Conservation (phyloP, 2,797 vertebrate species). For the Falco cherrug region DNA sequence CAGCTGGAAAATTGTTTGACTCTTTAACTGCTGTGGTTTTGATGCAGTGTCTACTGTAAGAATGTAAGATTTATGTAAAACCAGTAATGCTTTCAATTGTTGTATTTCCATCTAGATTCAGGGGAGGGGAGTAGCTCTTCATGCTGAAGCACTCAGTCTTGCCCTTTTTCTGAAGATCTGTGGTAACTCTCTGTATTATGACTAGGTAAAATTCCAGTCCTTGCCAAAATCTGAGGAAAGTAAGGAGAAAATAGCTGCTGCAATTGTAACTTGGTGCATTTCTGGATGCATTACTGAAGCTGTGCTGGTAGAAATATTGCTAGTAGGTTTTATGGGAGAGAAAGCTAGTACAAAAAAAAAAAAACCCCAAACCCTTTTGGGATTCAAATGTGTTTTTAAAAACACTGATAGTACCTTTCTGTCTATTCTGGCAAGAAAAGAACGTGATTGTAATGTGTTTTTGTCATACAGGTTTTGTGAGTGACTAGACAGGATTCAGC, state of each 20-base stretch:
- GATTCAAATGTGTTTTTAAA: constrained; percentile 3
- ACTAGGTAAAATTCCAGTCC: neutral
- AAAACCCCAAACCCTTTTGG: neutral
- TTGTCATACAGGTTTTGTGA: neutral
- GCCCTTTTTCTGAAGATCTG: neutral
- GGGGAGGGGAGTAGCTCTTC: neutral
- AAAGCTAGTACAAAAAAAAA: neutral
- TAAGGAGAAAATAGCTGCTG: neutral
- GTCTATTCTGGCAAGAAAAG: neutral
- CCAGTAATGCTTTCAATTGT: neutral
- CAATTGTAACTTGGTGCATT: neutral
- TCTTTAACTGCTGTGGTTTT: constrained; percentile 36
- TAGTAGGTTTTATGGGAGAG: neutral
- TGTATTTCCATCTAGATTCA: neutral
- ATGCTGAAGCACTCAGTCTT: neutral
- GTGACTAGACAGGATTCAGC: neutral
- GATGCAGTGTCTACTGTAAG: neutral
- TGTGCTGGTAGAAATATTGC: neutral
- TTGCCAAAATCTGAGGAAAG: neutral
- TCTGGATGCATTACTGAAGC: neutral
- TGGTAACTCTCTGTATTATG: neutral
- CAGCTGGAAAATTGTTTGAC: constrained; percentile 48
- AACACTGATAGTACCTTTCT: neutral
- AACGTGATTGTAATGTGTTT: neutral
- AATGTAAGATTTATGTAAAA: constrained; percentile 37